Conservation (phyloP, 2,113 vertebrate species). For the Phodopus roborovskii region DNA sequence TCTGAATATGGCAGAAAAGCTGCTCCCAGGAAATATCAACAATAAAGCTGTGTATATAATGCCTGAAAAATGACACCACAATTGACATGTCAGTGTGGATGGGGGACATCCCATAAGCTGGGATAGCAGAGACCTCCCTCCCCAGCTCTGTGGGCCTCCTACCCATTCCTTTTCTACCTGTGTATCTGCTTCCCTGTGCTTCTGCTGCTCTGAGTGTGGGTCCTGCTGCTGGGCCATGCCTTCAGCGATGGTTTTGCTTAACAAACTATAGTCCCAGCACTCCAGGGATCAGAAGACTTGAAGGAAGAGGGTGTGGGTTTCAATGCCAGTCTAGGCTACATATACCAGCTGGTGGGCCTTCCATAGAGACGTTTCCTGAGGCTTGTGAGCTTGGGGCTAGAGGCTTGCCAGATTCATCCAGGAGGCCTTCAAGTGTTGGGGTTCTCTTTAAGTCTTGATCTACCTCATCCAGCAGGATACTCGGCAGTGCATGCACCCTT, state of each 20-base stretch:
- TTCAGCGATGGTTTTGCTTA: not conserved
- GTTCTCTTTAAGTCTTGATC: not conserved
- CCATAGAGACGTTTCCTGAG: not conserved
- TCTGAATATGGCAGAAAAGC: not conserved
- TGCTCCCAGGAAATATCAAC: not conserved
- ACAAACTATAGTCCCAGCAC: not conserved
- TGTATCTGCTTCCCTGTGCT: accelerated
- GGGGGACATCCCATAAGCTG: not conserved
- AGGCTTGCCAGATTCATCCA: accelerated
- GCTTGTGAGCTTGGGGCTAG: accelerated
- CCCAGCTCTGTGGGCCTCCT: not conserved
- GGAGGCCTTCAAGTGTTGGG: not conserved
- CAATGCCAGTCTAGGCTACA: not conserved
- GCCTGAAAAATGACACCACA: not conserved
- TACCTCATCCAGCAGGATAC: too few species aligned
- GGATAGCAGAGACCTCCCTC: accelerated
- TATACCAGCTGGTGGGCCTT: accelerated
- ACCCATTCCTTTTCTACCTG: accelerated
- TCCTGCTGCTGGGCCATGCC: not conserved
- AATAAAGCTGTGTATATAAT: not conserved
- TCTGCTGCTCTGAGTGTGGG: accelerated
- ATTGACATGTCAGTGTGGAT: too few species aligned
- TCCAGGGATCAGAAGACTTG: not conserved
- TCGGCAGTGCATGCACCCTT: accelerated
- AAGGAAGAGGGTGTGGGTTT: not conserved